Percentiles rank a stretch among this genome's conserved stretches.
These are phyloP conservation scores for Pocillopora verrucosa DNA, from an alignment of 64 coral and sea anemone species.

Conservation along the genomic window DNA sequence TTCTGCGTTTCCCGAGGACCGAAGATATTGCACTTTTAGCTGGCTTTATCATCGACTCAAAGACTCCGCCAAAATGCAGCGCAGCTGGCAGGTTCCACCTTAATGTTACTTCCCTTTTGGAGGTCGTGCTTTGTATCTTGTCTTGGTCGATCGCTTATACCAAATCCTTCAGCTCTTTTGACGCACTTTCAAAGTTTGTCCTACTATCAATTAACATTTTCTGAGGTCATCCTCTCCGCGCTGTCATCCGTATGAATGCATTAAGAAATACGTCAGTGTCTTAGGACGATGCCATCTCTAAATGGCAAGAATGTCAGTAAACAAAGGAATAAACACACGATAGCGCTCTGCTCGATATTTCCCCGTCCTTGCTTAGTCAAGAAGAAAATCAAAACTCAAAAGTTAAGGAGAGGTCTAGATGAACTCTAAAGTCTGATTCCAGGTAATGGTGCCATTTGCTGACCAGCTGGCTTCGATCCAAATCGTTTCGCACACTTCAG, in stretches of 20 bases:
- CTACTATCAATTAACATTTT: background rate
- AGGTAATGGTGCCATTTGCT: no score
- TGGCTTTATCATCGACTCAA: background rate
- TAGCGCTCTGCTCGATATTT: no score
- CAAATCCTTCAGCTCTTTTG: background rate
- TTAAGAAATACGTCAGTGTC: constrained; percentile 63
- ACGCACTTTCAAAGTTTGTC: background rate
- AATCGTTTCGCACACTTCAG: constrained; percentile 31
- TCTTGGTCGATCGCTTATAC: background rate
- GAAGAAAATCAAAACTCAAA: no score
- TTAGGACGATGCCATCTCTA: no score
- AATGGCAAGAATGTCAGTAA: no score
- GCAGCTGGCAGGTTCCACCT: background rate
- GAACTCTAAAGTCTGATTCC: no score
- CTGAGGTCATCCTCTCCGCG: background rate
- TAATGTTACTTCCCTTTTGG: background rate
- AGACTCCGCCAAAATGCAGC: background rate
- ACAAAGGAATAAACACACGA: no score
- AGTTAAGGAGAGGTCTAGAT: no score
- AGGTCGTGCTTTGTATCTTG: background rate
- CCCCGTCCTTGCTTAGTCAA: no score
- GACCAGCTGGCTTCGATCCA: constrained; percentile 7
- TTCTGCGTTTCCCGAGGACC: background rate
- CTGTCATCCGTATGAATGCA: background rate
- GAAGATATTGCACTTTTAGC: background rate